phyloP scores from a whole-genome alignment of 2,888 invertebrate genomes.

The Dryobota labecula region DNA sequence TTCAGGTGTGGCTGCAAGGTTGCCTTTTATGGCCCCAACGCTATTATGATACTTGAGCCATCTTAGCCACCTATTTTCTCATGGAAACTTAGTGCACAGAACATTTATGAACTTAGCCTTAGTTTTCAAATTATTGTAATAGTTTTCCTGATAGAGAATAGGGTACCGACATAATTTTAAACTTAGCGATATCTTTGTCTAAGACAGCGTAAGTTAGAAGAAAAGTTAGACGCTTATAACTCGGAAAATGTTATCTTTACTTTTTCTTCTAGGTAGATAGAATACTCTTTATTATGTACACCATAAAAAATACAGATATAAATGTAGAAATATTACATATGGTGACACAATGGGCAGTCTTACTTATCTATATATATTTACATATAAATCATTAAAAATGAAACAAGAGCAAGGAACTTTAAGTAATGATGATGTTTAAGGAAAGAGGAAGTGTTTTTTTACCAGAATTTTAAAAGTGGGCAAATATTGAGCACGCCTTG shows the following conservation, averaged over 20 bases:
- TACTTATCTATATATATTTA: too few relatives aligned
- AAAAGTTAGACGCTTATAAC: background rate
- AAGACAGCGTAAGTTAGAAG: background rate
- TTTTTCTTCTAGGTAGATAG: too few relatives aligned
- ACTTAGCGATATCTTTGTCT: constrained; percentile 25
- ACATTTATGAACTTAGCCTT: constrained; percentile 6
- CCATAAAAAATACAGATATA: too few relatives aligned
- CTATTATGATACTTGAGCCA: constrained; percentile 18
- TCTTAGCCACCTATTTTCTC: background rate
- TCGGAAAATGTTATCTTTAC: background rate
- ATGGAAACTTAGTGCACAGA: constrained; percentile 11
- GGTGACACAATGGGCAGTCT: too few relatives aligned
- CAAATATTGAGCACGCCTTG: too few relatives aligned
- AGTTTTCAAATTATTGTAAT: constrained; percentile 19
- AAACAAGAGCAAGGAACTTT: too few relatives aligned
- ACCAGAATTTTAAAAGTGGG: too few relatives aligned
- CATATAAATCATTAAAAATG: too few relatives aligned
- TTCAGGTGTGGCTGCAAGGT: constrained; percentile 42
- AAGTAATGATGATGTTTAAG: too few relatives aligned
- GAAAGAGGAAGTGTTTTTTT: too few relatives aligned
- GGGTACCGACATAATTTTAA: constrained; percentile 29
- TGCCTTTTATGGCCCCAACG: constrained; percentile 22
- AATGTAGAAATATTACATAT: too few relatives aligned
- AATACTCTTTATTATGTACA: too few relatives aligned
- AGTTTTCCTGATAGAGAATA: constrained; percentile 38